Conservation (phyloP, 2,888 invertebrate species). For the Periphyllus acericola region DNA sequence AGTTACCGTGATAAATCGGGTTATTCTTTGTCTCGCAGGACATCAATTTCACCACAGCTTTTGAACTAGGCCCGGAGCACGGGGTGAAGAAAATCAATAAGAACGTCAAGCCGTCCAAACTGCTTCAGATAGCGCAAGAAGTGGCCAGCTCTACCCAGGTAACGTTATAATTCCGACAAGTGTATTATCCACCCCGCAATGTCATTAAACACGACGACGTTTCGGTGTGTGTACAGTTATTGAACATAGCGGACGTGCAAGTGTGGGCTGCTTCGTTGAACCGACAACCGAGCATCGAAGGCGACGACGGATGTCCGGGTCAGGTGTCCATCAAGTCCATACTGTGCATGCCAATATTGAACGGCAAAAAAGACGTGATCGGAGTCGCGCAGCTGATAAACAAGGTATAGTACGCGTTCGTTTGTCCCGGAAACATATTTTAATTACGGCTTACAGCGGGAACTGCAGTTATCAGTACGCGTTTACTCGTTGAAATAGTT, state of each 20-base stretch:
- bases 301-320: constrained; percentile 71
- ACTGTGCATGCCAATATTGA: constrained; percentile 92
- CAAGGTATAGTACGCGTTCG: constrained; percentile 72
- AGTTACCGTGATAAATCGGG: background rate
- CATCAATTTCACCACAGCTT: constrained; percentile 82
- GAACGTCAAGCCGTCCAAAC: constrained; percentile 70
- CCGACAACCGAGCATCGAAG: constrained; percentile 66
- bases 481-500: no score
- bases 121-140: constrained; percentile 86
- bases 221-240: constrained; percentile 70
- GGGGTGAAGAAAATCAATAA: constrained; percentile 73
- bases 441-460: no score
- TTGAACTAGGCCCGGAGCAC: constrained; percentile 81
- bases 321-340: constrained; percentile 77
- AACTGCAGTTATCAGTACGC: no score
- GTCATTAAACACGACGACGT: background rate
- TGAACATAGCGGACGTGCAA: constrained; percentile 90
- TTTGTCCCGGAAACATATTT: no score
- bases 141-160: constrained; percentile 84
- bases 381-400: constrained; percentile 93
- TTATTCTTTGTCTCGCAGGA: constrained; percentile 65
- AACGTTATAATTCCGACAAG: constrained; percentile 13
- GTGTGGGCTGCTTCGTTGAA: constrained; percentile 78
- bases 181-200: no score
- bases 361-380: constrained; percentile 87